A percentile compares a stretch with the other conserved stretches of the same genome.
These are phyloP conservation scores for Stichopus horrens DNA, from an alignment of 53 echinoderm and acorn worm species.

Conservation along the genomic window DNA sequence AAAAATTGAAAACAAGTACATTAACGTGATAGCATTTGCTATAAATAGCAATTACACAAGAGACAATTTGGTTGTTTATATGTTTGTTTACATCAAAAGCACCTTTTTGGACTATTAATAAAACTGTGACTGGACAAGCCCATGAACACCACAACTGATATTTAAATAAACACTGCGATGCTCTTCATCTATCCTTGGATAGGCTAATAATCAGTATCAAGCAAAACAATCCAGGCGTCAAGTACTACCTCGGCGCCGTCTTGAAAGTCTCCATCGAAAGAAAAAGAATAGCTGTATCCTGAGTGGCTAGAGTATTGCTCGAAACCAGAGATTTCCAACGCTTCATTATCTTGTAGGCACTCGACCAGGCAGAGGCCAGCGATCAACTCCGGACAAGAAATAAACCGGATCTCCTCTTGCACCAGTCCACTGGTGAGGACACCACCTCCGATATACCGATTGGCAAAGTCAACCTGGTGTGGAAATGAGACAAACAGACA, in stretches of 20 bases:
- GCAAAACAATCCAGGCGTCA: not conserved
- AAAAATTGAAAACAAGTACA: too few relatives aligned
- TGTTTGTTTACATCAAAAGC: too few relatives aligned
- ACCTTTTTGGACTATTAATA: too few relatives aligned
- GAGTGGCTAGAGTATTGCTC: constrained; percentile 76
- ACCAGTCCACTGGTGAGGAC: constrained; percentile 66
- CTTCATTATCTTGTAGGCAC: constrained; percentile 87
- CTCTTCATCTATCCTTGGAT: too few relatives aligned
- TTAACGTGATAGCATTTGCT: too few relatives aligned
- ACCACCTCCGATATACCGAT: constrained; percentile 74
- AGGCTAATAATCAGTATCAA: too few relatives aligned
- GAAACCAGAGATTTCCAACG: constrained; percentile 68
- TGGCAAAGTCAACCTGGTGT: constrained; percentile 83
- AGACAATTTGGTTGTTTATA: too few relatives aligned
- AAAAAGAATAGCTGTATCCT: constrained; percentile 68
- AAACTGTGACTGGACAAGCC: too few relatives aligned
- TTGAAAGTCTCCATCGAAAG: constrained; percentile 62
- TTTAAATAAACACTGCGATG: too few relatives aligned
- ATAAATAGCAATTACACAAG: too few relatives aligned
- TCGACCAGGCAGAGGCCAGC: constrained; percentile 64
- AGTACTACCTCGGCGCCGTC: constrained; percentile 61
- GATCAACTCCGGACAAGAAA: constrained; percentile 78
- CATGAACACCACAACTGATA: too few relatives aligned
- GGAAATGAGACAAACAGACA: not conserved
- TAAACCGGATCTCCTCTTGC: constrained; percentile 92